Base-by-base conservation (phyloP, 2,113 vertebrate species). In the Ochotona princeps region DNA sequence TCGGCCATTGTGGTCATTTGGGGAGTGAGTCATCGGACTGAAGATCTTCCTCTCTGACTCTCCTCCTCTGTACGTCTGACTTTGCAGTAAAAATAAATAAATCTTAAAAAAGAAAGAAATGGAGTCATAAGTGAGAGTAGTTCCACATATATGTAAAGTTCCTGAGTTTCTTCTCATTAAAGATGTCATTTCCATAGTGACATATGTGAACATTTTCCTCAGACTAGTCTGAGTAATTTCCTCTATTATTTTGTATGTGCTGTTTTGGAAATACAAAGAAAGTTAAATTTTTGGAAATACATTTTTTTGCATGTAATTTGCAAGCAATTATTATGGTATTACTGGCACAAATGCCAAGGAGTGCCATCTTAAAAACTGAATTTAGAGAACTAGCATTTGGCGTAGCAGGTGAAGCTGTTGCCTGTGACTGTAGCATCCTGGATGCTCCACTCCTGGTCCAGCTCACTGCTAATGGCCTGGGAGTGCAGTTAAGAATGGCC, bases 141-240 rank as follows among this genome's bases (percentile, higher is more conserved):
- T 84, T 32, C 49, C 3, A 44, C 4, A 47, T 30, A 15, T 57
- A 79, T 25, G 30, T 54, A 60, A 91, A 67, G 61, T 69, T 83
- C 4, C 10, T 17, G 11, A 54, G 54, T 57, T 57, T 57, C 54
- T 57, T 57, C 18, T 57, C 54, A 44, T 65, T 94, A 70, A 79
- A 91, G 12, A 30, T 47, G 76, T 75, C 32, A 76, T 82, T 95
- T 95, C 57, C 28, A 6, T 75, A 83, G 5, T 95, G 82, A 94
- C 83, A 61, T 67, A 57, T 70, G 7, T 69, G 79, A 85, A 67
- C 47, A n/a, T 93, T 83, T 14, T 32, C 75, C 14, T 95, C 4
- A 81, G 32, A 76, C 54, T 90, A 67, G 15, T 73, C 23, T 72
- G 75, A 94, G 44, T 87, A 87, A 54, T 83, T 26, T 82, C 26